Evolutionary conservation across 2,113 vertebrate genomes (phyloP), one percentile per base, ranked within the genome.

Genomic region (Symphodus melops): DNA sequence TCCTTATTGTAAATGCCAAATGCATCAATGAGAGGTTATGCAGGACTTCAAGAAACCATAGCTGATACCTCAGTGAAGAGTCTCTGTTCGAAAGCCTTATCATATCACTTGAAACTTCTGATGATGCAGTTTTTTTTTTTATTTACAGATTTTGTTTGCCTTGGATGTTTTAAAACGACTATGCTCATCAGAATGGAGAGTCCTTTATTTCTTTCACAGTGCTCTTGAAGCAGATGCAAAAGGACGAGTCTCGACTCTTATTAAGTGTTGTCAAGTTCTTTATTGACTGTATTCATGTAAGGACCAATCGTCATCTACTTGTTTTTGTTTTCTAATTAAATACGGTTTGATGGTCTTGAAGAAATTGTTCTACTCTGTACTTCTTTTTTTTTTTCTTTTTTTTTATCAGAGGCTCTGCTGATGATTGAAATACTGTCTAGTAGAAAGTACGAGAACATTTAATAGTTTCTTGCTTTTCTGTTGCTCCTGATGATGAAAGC

Each of bases 261-360:
- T 21, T 41, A 67, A 39, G n/a, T 62, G 73, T 81, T 46, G 46
- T 77, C 20, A 28, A 69, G 60, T 80, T 84, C 21, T 74, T 74
- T 55, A 64, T 73, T 64, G 28, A 82, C 20, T 59, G 57, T 63
- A n/a, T 70, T 9, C 11, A 25, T 82, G 54, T 82, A 68, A 21
- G 68, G 80, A 87, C 84, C 87, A 88, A 79, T 61, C 36, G 61
- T 71, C 36, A 64, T 71, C 36, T 57, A 52, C 56, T 75, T 75
- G 65, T 84, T 71, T 75, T 68, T 86, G 79, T 85, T 88, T 89
- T 86, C 74, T 85, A 88, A 89, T 86, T 82, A 90, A 90, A 90
- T 74, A 41, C 66, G 28, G 63, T 83, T 72, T 86, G n/a, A 77
- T 64, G 42, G 71, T 80, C 39, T 82, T 72, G 81, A 37, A 37